A percentile compares a stretch with the other conserved stretches of the same genome.
phyloP scores from a whole-genome alignment of 2,113 vertebrate genomes.

The Myanophis thanlyinensis region DNA sequence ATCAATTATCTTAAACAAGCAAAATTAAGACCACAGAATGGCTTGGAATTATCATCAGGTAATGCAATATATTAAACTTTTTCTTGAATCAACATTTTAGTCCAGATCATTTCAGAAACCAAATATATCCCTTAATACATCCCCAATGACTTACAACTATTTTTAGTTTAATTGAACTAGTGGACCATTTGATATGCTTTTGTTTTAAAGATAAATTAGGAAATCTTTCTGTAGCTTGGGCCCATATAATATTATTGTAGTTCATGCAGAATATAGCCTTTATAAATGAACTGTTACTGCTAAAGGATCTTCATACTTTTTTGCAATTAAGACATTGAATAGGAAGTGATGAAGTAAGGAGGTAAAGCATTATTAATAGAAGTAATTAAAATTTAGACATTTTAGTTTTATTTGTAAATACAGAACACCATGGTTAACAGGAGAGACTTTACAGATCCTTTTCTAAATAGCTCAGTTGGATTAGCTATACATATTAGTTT shows the following conservation, averaged over 20 bases:
- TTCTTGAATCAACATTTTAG: slow-evolving; percentile 37
- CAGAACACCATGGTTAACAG: slow-evolving; percentile 7
- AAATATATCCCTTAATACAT: slow-evolving; percentile 43
- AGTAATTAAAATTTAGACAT: slow-evolving; percentile 25
- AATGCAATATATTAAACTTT: slow-evolving; percentile 32
- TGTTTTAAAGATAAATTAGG: slow-evolving; percentile 36
- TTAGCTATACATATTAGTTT: slow-evolving; percentile 35
- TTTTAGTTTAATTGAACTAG: slow-evolving; percentile 36
- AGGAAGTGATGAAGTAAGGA: neutral
- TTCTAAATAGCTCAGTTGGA: slow-evolving; percentile 46
- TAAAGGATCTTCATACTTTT: neutral
- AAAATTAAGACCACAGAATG: slow-evolving; percentile 23
- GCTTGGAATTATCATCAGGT: slow-evolving; percentile 54
- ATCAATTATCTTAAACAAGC: neutral
- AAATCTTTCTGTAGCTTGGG: slow-evolving; percentile 41
- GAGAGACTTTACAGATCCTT: slow-evolving; percentile 25
- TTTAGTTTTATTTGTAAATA: neutral
- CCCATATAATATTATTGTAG: neutral
- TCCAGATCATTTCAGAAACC: slow-evolving; percentile 54
- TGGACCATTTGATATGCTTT: slow-evolving; percentile 35
- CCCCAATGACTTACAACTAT: slow-evolving; percentile 39
- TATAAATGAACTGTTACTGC: slow-evolving; percentile 17
- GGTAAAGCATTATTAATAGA: neutral
- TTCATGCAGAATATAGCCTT: slow-evolving; percentile 20
- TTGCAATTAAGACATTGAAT: neutral